phyloP scores from a whole-genome alignment of 2,888 invertebrate genomes.

The Tridacna crocea region DNA sequence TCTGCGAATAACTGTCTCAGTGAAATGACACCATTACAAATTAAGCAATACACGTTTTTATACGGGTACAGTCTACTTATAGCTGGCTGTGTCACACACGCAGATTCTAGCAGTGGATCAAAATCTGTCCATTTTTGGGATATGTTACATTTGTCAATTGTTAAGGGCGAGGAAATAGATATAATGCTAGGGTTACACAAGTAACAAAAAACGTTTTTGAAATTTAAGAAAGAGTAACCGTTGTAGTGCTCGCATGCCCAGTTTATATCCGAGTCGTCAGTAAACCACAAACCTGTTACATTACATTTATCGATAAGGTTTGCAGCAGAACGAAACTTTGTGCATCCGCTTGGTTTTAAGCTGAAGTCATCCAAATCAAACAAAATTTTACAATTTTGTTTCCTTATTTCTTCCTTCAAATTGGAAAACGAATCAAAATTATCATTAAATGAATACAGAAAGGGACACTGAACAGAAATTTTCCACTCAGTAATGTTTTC shows the following conservation, averaged over 20 bases:
- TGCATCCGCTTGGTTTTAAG: not conserved
- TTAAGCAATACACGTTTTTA: conserved; percentile 52
- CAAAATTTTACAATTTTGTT: not conserved
- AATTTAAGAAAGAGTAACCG: not conserved
- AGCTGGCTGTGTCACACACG: conserved; percentile 7
- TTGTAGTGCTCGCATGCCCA: conserved; percentile 50
- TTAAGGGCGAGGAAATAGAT: not conserved
- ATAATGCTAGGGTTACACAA: conserved; percentile 38
- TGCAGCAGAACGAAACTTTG: not conserved
- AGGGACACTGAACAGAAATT: conserved; percentile 5
- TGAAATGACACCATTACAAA: conserved; percentile 38
- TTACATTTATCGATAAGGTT: conserved; percentile 35
- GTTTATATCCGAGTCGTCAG: conserved; percentile 41
- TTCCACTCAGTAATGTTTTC: conserved; percentile 21
- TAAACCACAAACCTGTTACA: conserved; percentile 43
- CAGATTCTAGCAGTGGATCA: not conserved
- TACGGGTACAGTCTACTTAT: conserved; percentile 18
- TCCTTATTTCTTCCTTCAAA: not conserved
- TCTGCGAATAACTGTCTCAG: not conserved
- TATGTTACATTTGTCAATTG: conserved; percentile 32
- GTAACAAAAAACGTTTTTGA: conserved; percentile 24
- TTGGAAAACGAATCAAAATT: conserved; percentile 16
- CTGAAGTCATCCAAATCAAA: conserved; percentile 8
- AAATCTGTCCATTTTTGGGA: not conserved
- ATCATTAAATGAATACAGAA: not conserved